Evolutionary conservation across 30 jellyfish, hydroid and myxozoan genomes (phyloP).

Genomic region (Nemopilema nomurai): DNA sequence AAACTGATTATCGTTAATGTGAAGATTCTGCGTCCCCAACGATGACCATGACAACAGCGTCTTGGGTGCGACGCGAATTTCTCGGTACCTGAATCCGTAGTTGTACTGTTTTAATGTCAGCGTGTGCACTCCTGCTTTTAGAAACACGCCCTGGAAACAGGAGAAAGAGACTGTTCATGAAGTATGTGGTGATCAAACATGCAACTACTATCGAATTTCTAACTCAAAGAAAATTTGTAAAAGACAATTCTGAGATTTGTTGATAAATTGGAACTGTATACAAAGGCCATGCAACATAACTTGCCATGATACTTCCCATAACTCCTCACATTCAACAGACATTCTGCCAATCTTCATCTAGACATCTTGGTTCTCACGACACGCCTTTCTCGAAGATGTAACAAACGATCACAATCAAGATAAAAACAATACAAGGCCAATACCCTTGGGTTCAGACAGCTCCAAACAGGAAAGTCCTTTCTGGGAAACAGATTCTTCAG

Average conservation of each 20-base stretch:
- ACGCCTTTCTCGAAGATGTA: too few species aligned
- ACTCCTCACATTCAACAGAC: too few species aligned
- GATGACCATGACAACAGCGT: constrained; percentile 65
- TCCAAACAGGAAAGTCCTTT: constrained; percentile 54
- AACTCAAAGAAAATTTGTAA: too few species aligned
- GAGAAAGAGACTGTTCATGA: neutral
- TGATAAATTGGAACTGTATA: too few species aligned
- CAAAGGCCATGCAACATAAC: too few species aligned
- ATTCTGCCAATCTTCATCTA: too few species aligned
- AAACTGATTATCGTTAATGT: constrained; percentile 62
- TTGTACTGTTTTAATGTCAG: constrained; percentile 59
- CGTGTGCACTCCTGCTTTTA: constrained; percentile 60
- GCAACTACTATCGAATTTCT: neutral
- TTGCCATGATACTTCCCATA: too few species aligned
- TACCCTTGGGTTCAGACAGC: constrained; percentile 37
- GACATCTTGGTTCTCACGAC: too few species aligned
- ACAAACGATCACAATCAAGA: too few species aligned
- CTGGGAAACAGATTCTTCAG: constrained; percentile 14
- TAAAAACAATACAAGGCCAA: too few species aligned
- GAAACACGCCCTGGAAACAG: constrained; percentile 42
- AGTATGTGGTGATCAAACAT: neutral
- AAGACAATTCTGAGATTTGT: too few species aligned
- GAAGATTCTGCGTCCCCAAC: constrained; percentile 84
- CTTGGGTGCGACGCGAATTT: constrained; percentile 70
- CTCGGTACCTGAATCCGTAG: constrained; percentile 50